Conservation (phyloP, 2,113 vertebrate species). For the Heloderma charlesbogerti region DNA sequence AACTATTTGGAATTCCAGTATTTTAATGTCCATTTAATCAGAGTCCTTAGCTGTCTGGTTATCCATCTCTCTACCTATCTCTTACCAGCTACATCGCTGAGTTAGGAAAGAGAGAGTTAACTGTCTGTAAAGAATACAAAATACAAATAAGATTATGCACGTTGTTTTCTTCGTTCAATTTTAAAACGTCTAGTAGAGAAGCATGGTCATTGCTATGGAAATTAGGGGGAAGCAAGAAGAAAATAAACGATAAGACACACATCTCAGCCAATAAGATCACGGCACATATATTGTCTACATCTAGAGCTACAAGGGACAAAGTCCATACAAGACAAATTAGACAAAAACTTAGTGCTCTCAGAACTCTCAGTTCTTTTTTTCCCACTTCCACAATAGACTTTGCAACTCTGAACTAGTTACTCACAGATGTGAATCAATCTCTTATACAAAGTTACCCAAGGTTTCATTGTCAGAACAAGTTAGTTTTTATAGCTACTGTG, state of each 20-base stretch:
- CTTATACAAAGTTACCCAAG: not conserved
- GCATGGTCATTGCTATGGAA: no score
- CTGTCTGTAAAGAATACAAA: conserved; percentile 29
- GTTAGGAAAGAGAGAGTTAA: conserved; percentile 30
- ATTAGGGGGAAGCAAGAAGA: no score
- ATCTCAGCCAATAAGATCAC: no score
- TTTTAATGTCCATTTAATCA: conserved; percentile 46
- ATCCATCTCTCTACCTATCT: conserved; percentile 44
- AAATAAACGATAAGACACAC: no score
- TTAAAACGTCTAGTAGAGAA: no score
- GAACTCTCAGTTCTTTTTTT: conserved; percentile 16
- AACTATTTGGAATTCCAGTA: conserved; percentile 20
- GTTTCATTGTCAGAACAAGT: not conserved
- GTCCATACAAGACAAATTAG: no score
- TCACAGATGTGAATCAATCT: not conserved
- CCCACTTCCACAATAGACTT: conserved; percentile 16
- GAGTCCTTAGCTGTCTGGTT: conserved; percentile 44
- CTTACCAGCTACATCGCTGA: conserved; percentile 16
- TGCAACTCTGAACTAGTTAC: conserved; percentile 20
- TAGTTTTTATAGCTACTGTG: not conserved
- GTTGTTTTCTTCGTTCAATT: conserved; percentile 30
- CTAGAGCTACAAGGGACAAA: no score
- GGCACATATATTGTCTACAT: no score
- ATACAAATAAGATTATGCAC: conserved; percentile 1
- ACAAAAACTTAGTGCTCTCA: no score